These are phyloP conservation scores for Andricus grossulariae DNA, from an alignment of 1,140 invertebrate genomes.

Conservation along the genomic window DNA sequence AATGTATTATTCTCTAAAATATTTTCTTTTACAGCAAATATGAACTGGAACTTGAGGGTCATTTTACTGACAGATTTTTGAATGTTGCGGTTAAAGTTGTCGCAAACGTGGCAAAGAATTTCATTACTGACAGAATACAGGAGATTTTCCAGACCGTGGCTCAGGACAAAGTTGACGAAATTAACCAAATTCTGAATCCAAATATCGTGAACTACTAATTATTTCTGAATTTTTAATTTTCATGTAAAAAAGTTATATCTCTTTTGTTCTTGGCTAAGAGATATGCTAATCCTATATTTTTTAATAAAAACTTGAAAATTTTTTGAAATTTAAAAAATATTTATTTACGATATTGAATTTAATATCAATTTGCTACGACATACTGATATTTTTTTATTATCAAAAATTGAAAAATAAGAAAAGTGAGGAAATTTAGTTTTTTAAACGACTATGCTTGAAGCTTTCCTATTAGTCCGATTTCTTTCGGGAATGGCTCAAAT, in stretches of 20 bases:
- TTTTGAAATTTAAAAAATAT: too few species aligned
- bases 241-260: not conserved
- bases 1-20: not conserved
- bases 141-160: not conserved
- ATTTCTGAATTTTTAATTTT: not conserved
- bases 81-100: slow-evolving; percentile 45
- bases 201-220: not conserved
- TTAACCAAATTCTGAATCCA: slow-evolving; percentile 38
- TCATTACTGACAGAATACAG: slow-evolving; percentile 41
- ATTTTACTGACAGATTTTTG: slow-evolving; percentile 46
- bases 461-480: too few species aligned
- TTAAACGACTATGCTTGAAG: too few species aligned
- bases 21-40: slow-evolving; percentile 18
- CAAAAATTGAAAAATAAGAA: too few species aligned
- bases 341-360: too few species aligned
- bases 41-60: slow-evolving; percentile 47
- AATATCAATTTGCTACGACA: too few species aligned
- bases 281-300: too few species aligned
- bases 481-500: too few species aligned
- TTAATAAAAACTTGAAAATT: too few species aligned
- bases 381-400: too few species aligned
- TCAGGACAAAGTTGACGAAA: not conserved
- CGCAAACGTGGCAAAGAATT: not conserved
- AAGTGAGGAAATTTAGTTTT: too few species aligned
- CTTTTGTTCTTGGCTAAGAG: too few species aligned